Percentiles rank a stretch among this genome's conserved stretches.
These are phyloP conservation scores for Capitella teleta DNA, from an alignment of 1,140 invertebrate genomes.

Conservation along the genomic window DNA sequence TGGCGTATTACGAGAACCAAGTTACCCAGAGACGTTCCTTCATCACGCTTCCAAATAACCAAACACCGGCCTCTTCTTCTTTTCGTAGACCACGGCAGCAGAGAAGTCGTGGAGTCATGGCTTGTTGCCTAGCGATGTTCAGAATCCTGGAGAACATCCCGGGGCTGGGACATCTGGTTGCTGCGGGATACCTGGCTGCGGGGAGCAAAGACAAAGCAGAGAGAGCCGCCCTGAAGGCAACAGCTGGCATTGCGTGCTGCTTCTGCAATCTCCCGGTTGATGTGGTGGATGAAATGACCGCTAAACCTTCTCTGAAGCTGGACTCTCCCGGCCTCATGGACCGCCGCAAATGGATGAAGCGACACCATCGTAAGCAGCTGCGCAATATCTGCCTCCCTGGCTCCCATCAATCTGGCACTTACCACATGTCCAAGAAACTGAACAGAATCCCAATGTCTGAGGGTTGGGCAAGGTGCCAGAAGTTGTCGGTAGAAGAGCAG, in stretches of 20 bases:
- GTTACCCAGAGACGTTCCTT: too few species aligned
- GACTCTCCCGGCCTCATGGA: neutral
- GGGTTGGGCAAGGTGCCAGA: conserved; percentile 5
- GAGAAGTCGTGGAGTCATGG: too few species aligned
- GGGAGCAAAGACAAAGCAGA: neutral
- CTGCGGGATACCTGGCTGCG: neutral
- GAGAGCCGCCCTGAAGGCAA: conserved; percentile 1
- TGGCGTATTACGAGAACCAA: too few species aligned
- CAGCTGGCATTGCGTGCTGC: neutral
- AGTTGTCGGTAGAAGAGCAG: conserved; percentile 1
- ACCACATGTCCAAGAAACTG: conserved; percentile 3
- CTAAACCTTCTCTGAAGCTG: neutral
- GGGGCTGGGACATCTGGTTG: conserved; percentile 2
- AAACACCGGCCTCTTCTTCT: too few species aligned
- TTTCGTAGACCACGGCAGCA: too few species aligned
- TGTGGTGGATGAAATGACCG: neutral
- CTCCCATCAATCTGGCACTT: neutral
- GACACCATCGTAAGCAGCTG: neutral
- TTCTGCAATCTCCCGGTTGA: neutral
- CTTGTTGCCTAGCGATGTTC: too few species aligned
- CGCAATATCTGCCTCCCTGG: conserved; percentile 5
- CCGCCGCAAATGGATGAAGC: conserved; percentile 1
- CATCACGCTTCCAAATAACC: too few species aligned
- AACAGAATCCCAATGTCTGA: neutral
- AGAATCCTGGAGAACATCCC: conserved; percentile 6